Conservation (phyloP, 1,140 invertebrate species). For the Tachypleus tridentatus region DNA sequence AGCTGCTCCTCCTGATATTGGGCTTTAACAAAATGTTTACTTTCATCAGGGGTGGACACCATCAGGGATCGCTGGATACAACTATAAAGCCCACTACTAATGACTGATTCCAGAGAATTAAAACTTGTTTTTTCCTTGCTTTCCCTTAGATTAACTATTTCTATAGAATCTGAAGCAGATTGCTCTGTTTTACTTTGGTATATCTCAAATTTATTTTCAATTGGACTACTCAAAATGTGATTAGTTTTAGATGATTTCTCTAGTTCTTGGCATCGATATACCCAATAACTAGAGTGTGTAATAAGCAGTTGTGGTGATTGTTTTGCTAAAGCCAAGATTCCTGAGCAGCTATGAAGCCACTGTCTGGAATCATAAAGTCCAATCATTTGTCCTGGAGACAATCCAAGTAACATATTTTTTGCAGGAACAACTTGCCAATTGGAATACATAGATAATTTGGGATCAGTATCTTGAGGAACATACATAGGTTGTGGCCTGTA, state of each 20-base stretch:
- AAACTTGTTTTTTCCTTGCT: no score
- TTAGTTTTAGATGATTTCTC: neutral
- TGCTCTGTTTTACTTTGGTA: no score
- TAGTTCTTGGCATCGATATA: constrained; percentile 12
- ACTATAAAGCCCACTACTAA: no score
- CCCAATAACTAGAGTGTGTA: constrained; percentile 26
- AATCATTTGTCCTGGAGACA: constrained; percentile 20
- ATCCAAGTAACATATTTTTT: constrained; percentile 20
- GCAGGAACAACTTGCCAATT: constrained; percentile 63
- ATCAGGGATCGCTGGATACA: no score
- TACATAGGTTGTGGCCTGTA: constrained; percentile 91
- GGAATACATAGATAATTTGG: constrained; percentile 92
- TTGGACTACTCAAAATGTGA: no score
- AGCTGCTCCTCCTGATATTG: no score
- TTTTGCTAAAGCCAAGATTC: constrained; percentile 2
- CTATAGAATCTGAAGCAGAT: no score
- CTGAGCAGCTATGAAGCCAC: neutral
- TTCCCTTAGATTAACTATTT: no score
- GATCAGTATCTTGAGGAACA: constrained; percentile 56
- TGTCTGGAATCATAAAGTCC: constrained; percentile 20
- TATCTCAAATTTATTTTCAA: no score
- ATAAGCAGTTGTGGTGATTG: constrained; percentile 14
- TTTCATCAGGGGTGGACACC: no score
- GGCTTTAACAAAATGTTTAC: no score
- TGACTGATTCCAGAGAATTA: no score